Evolutionary conservation across 2,113 vertebrate species (phyloP), one percentile per base, ranked within the genome.

Genomic region (Orthonyx spaldingii): DNA sequence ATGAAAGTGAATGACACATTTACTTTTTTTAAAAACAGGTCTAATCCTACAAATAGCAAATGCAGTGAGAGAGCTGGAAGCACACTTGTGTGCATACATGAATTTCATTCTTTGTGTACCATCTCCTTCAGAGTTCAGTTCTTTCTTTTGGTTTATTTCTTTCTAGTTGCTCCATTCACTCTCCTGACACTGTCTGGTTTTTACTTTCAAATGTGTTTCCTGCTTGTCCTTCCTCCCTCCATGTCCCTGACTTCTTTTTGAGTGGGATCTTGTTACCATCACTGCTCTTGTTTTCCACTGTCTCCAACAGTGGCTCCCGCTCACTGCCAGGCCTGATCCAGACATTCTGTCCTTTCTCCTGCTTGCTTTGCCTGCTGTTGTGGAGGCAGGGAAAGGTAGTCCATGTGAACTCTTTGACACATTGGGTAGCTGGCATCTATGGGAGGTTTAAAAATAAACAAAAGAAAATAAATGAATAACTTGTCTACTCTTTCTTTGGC

Each of bases 401-500:
- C 87, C 30, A 22, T 32, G 66, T 74, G 82, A 93, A 70, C 78
- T 63, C 75, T 71, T 66, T 46, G 68, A 76, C 66, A 15, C 59
- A 3, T 49, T 49, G 66, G 42, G 59, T 88, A 88, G n/a, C 63
- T 64, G 70, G 46, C 4, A 4, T 75, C 70, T 56, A 0, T 44
- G 27, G 11, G 32, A 78, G 65, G 56, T 96, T 95, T 87, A 89
- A 95, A 90, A 95, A 74, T 49, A 94, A 91, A 91, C 74, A 83
- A 76, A 88, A 75, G 61, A 63, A 81, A 94, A 94, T 86, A 91
- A 95, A 93, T 93, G 37, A 63, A 21, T 96, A 91, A 91, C 92
- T 92, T 78, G 19, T 55, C 78, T 65, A 1, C 47, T 52, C 16
- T 80, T 80, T n/a, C 22, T 70, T 61, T 93, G 93, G 39, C 1